Percentiles rank a stretch among this genome's conserved stretches.
Evolutionary conservation across 2,888 invertebrate genomes (phyloP).

Genomic region (Coecobrya sp.): DNA sequence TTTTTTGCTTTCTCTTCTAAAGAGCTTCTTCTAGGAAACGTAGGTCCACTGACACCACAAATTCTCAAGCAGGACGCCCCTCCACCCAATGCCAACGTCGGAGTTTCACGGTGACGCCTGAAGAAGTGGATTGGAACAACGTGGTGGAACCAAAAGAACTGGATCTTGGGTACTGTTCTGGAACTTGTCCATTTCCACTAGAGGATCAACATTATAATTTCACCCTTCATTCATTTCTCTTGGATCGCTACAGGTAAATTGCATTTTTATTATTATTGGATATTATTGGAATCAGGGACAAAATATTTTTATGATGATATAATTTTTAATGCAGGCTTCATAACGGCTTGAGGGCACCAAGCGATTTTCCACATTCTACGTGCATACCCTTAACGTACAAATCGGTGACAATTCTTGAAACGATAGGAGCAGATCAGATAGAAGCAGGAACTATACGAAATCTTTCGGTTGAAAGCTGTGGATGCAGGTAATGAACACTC

Average conservation of each 20-base stretch:
- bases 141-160: constrained; percentile 68
- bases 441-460: constrained; percentile 2
- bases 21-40: background rate
- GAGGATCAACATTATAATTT: constrained; percentile 77
- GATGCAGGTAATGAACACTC: constrained; percentile 55
- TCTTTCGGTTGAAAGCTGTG: constrained; percentile 63
- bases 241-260: constrained; percentile 81
- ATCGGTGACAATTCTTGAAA: constrained; percentile 56
- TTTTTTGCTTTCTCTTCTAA: background rate
- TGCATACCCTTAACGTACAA: constrained; percentile 81
- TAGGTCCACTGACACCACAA: background rate
- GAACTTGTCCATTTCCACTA: constrained; percentile 81
- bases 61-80: background rate
- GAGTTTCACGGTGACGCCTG: constrained; percentile 44
- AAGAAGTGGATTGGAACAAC: constrained; percentile 72
- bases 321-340: constrained; percentile 1
- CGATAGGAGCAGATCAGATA: constrained; percentile 7
- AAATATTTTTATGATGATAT: no score
- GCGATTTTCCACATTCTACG: constrained; percentile 67
- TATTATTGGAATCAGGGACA: no score
- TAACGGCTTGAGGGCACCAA: background rate
- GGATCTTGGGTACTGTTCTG: constrained; percentile 83
- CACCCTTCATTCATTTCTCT: constrained; percentile 77
- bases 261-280: background rate
- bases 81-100: constrained; percentile 68